Percentiles rank a stretch among this genome's conserved stretches.
phyloP scores from a whole-genome alignment of 1,140 invertebrate species.

The Nymphalis io region DNA sequence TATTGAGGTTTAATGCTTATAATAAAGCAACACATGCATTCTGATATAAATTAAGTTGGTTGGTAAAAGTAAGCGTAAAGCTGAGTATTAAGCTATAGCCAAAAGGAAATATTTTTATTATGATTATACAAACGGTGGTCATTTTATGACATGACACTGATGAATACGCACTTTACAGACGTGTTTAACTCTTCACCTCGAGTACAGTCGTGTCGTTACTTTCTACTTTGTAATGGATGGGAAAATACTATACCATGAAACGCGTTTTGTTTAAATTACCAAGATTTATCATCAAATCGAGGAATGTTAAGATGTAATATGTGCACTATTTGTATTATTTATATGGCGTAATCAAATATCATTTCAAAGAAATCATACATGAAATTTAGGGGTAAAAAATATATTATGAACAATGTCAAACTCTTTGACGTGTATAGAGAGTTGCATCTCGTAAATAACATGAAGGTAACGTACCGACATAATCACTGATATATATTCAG shows the following conservation, averaged over 20 bases:
- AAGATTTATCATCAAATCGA: background rate
- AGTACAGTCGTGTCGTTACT: slow-evolving; percentile 15
- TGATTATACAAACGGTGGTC: slow-evolving; percentile 15
- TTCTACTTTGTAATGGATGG: slow-evolving; percentile 4
- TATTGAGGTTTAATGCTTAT: background rate
- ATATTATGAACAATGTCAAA: background rate
- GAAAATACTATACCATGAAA: background rate
- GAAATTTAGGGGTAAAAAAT: too few species aligned
- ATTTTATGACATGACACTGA: slow-evolving; percentile 33
- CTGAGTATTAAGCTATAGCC: slow-evolving; percentile 30
- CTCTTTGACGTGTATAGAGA: background rate
- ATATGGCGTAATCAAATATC: too few species aligned
- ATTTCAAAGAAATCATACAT: too few species aligned
- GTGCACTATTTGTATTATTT: background rate
- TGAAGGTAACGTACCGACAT: slow-evolving; percentile 24
- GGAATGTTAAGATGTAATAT: background rate
- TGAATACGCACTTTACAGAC: slow-evolving; percentile 28
- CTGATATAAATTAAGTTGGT: background rate
- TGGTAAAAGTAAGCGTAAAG: too few species aligned
- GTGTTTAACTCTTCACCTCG: slow-evolving; percentile 24
- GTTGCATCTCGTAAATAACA: slow-evolving; percentile 22
- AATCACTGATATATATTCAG: slow-evolving; percentile 36
- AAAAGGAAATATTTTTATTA: slow-evolving; percentile 24
- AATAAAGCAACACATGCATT: background rate
- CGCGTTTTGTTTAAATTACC: background rate